Base-by-base conservation (phyloP, 2,797 vertebrate genomes). In the Myoxocephalus aenaeus region DNA sequence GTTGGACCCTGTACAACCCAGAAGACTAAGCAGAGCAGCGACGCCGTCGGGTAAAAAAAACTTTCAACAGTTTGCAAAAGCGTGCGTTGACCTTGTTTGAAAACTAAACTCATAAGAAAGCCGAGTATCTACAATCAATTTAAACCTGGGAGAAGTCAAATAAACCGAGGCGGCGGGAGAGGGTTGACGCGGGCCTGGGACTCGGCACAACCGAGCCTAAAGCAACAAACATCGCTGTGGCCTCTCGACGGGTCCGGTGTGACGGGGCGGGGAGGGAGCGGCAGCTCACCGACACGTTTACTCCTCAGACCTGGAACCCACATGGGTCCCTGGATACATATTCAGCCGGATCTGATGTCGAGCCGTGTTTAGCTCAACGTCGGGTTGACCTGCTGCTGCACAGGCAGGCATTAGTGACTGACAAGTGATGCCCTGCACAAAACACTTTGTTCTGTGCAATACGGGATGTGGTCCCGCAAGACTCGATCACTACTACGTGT, bases 111-210 rank as follows among this genome's bases (percentile, higher is more conserved):
- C 71, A 76, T 79, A 84, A 81, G 83, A 85, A 89, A 86, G 80
- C 63, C 76, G 40, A 78, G 75, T 79, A 70, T 85, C 77, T 81
- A 80, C 81, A 87, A 84, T 85, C 72, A 79, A 64, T 84, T 91
- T 80, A 86, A 89, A 90, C 80, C 73, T 65, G 36, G 73, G 72
- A 85, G 58, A 90, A 90, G 81, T 91, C 62, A 92, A 93, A 93
- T 91, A 93, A 93, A 91, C 88, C 0, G 3, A 67, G 48, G 53
- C 48, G 22, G 66, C 77, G 68, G 42, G 65, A 87, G 81, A 69
- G 59, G 73, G 76, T 27, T 51, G 69, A 80, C 64, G 34, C 70
- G 42, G 83, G 72, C 38, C 68, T 32, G 20, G 68, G 73, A 77
- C 77, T 87, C 82, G 34, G 84, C 80, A 77, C 81, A 87, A 65